Conservation (phyloP, 2,113 vertebrate species). For the Macrotus californicus region DNA sequence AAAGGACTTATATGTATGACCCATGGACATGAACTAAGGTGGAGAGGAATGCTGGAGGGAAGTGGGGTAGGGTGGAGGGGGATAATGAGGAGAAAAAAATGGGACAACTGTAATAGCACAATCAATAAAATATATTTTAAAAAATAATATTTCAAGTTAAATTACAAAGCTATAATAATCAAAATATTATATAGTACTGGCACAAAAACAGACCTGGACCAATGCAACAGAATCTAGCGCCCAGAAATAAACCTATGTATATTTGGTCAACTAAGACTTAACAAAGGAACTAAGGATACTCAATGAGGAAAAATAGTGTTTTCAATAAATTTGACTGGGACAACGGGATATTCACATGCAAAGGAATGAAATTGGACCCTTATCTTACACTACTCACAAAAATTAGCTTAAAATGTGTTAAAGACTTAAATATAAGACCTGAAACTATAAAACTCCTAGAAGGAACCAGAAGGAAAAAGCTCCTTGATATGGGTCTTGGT, state of each 20-base stretch:
- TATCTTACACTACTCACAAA: neutral
- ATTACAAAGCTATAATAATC: neutral
- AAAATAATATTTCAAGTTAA: neutral
- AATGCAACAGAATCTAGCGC: neutral
- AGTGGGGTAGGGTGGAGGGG: no score
- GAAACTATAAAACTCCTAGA: neutral
- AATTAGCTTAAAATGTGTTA: neutral
- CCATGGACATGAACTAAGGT: no score
- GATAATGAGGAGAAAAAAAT: no score
- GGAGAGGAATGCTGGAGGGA: no score
- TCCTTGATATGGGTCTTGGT: neutral
- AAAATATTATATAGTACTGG: neutral
- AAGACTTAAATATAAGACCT: neutral
- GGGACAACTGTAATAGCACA: no score
- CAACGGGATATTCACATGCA: neutral
- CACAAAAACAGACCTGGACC: neutral
- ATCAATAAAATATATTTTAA: no score
- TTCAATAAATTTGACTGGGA: neutral
- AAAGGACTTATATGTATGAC: no score
- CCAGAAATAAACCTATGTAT: neutral
- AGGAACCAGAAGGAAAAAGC: neutral
- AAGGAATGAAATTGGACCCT: neutral
- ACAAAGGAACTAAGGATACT: neutral
- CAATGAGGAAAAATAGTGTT: neutral
- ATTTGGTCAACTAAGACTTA: neutral